Percentiles rank a stretch among this genome's conserved stretches.
Evolutionary conservation across 2,113 vertebrate genomes (phyloP).

Genomic region (Clarias macrocephalus): DNA sequence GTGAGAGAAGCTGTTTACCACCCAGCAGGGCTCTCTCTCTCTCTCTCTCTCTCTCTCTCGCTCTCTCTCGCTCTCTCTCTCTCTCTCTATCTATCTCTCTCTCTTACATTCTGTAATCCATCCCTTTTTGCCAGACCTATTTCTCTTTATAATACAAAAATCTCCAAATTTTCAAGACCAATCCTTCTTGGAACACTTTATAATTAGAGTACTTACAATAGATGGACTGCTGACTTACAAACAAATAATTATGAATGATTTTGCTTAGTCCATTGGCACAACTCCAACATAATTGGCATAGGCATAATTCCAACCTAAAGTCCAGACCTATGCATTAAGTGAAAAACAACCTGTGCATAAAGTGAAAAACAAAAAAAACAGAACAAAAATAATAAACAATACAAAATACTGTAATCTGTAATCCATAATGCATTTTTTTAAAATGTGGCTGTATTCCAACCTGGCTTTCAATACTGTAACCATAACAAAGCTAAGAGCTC

Average conservation of each 20-base stretch:
- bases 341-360: too few relatives aligned
- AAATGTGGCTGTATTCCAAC: too few relatives aligned
- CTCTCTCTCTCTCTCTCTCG: conserved; percentile 33
- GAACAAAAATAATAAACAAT: neutral
- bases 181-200: neutral
- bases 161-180: neutral
- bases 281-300: neutral
- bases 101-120: conserved; percentile 16
- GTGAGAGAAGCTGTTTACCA: conserved; percentile 43
- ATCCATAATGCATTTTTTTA: neutral
- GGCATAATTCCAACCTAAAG: too few relatives aligned
- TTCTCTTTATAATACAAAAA: conserved; percentile 18
- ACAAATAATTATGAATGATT: neutral
- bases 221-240: neutral
- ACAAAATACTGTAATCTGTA: neutral
- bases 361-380: neutral
- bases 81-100: too few relatives aligned
- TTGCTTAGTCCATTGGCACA: neutral
- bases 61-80: too few relatives aligned
- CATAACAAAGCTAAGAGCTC: neutral
- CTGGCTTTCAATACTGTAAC: neutral
- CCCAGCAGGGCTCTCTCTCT: conserved; percentile 50
- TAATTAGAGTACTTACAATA: neutral
- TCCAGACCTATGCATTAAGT: too few relatives aligned
- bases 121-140: conserved; percentile 24